These are phyloP conservation scores for Lophochroa leadbeateri DNA, from an alignment of 2,113 vertebrate genomes.

Conservation along the genomic window DNA sequence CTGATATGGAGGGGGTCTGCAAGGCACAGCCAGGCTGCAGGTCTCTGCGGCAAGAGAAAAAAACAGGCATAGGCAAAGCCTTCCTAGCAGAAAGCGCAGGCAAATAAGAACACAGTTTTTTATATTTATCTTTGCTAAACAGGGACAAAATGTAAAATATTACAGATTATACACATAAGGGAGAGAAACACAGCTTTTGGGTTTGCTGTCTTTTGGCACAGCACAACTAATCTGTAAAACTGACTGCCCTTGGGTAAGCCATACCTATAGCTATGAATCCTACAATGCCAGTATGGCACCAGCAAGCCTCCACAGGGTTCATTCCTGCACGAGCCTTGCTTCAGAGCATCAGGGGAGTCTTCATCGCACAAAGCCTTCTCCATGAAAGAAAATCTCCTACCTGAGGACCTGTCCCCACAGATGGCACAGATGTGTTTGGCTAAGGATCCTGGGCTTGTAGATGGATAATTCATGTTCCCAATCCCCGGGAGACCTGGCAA, in stretches of 20 bases:
- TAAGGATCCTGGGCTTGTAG: conserved; percentile 87
- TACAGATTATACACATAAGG: neutral
- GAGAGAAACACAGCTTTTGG: neutral
- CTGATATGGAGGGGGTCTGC: neutral
- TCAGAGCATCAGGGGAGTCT: neutral
- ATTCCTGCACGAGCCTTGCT: neutral
- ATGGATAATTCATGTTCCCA: conserved; percentile 87
- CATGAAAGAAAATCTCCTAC: conserved; percentile 65
- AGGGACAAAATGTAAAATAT: neutral
- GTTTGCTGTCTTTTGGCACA: neutral
- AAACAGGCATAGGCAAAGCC: neutral
- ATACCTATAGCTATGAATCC: neutral
- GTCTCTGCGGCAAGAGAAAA: neutral
- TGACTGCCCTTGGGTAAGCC: neutral
- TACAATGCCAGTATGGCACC: neutral
- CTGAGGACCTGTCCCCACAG: conserved; percentile 96
- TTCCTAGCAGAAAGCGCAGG: neutral
- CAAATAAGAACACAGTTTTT: neutral
- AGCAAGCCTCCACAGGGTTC: fast-evolving
- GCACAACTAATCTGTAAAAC: neutral
- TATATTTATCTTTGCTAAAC: neutral
- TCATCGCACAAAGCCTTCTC: neutral
- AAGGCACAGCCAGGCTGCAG: neutral
- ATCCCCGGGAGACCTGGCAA: conserved; percentile 84
- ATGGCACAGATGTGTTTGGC: conserved; percentile 97